Evolutionary conservation across 2,888 invertebrate species (phyloP).

Genomic region (Shargacucullia verbasci): DNA sequence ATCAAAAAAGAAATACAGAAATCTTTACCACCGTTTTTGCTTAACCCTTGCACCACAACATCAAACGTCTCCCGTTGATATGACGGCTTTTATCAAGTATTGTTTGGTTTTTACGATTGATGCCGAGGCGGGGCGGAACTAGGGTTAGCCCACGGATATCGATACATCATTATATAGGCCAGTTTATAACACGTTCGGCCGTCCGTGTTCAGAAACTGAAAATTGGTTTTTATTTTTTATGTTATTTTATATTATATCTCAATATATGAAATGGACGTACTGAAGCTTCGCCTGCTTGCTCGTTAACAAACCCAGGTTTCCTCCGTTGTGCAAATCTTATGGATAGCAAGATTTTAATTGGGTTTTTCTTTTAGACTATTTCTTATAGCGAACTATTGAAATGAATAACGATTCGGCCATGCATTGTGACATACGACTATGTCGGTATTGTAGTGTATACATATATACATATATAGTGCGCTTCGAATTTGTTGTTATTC

Average conservation of each 20-base stretch:
- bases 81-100: conserved; percentile 83
- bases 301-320: too few relatives aligned
- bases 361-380: conserved; percentile 3
- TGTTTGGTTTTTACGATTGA: conserved; percentile 82
- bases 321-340: conserved; percentile 6
- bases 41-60: conserved; percentile 51
- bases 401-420: too few relatives aligned
- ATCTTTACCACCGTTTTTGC: conserved; percentile 31
- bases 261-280: too few relatives aligned
- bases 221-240: background rate
- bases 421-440: too few relatives aligned
- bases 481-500: too few relatives aligned
- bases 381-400: too few relatives aligned
- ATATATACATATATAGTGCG: too few relatives aligned
- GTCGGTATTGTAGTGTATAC: too few relatives aligned
- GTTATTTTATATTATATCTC: too few relatives aligned
- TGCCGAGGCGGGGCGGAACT: conserved; percentile 57
- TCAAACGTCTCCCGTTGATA: conserved; percentile 74
- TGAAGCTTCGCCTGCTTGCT: too few relatives aligned
- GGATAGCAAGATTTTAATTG: conserved; percentile 19
- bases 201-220: background rate
- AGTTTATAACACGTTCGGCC: conserved; percentile 28
- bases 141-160: conserved; percentile 42
- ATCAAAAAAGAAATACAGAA: too few relatives aligned
- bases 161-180: conserved; percentile 34